phyloP scores from a whole-genome alignment of 1,140 invertebrate species.

The Diabrotica undecimpunctata region DNA sequence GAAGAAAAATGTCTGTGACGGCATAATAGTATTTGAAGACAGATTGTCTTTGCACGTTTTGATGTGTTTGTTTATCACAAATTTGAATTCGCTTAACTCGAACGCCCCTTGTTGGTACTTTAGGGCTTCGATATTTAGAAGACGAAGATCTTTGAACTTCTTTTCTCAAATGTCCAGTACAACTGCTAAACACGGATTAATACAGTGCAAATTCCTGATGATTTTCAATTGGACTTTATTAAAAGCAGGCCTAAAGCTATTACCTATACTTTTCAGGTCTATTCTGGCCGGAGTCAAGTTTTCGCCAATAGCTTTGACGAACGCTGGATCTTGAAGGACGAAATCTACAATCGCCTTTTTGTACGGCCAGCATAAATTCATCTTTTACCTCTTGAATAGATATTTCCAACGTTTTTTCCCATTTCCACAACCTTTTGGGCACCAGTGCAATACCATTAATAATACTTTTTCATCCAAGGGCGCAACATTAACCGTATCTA shows the following conservation, averaged over 20 bases:
- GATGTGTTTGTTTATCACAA: constrained; percentile 57
- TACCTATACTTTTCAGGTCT: constrained; percentile 63
- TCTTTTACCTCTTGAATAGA: constrained; percentile 66
- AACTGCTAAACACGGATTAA: constrained; percentile 79
- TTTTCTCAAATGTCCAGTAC: constrained; percentile 73
- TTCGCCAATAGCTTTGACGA: constrained; percentile 45
- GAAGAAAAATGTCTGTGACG: constrained; percentile 59
- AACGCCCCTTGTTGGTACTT: constrained; percentile 54
- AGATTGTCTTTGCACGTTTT: constrained; percentile 54
- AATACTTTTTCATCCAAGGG: constrained; percentile 65
- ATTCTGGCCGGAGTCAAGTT: constrained; percentile 51
- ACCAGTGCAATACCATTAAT: constrained; percentile 49
- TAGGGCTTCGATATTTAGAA: constrained; percentile 54
- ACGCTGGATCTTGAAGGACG: constrained; percentile 71
- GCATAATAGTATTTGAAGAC: constrained; percentile 58
- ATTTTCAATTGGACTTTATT: constrained; percentile 48
- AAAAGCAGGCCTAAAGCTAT: constrained; percentile 58
- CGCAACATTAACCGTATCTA: constrained; percentile 81
- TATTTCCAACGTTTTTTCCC: constrained; percentile 53
- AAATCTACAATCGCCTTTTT: constrained; percentile 85
- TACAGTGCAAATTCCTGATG: constrained; percentile 65
- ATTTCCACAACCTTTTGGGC: constrained; percentile 57
- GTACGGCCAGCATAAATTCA: constrained; percentile 79
- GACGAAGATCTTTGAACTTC: constrained; percentile 55
- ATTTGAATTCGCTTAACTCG: constrained; percentile 59